Conservation (phyloP, 2,888 invertebrate species). For the Hemistola chrysoprasaria region DNA sequence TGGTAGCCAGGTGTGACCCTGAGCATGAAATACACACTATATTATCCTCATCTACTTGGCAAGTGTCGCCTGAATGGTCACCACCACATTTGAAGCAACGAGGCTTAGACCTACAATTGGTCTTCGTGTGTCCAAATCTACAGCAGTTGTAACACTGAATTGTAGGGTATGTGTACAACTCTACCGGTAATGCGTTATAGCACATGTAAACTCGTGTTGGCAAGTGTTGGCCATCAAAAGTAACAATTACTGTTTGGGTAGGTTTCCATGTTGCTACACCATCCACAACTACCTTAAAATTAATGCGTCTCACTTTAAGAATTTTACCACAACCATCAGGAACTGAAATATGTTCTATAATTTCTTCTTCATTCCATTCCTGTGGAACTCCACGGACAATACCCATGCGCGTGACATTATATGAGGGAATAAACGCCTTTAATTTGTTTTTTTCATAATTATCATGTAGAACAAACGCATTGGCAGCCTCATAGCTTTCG, state of each 20-base stretch:
- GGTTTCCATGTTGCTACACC: slow-evolving; percentile 2
- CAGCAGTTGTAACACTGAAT: no score
- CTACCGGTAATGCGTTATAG: slow-evolving; percentile 4
- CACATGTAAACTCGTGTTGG: background rate
- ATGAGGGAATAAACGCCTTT: background rate
- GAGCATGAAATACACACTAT: no score
- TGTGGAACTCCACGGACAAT: slow-evolving; percentile 1
- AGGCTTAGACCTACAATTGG: no score
- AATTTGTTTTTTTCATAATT: background rate
- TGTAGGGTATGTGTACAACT: background rate
- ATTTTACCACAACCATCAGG: slow-evolving; percentile 4
- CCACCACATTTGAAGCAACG: no score
- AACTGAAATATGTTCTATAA: background rate
- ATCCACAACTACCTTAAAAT: slow-evolving; percentile 1
- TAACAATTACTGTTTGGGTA: slow-evolving; percentile 4
- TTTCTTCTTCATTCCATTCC: slow-evolving; percentile 2
- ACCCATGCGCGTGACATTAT: background rate
- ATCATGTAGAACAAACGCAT: background rate
- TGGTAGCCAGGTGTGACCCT: no score
- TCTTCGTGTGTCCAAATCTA: no score
- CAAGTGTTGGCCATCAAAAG: slow-evolving; percentile 2
- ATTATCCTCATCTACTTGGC: no score
- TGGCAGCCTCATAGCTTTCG: background rate
- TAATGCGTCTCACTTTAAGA: slow-evolving; percentile 6
- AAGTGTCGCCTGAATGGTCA: no score